Evolutionary conservation across 1,140 invertebrate species (phyloP).

Genomic region (Campoletis sonorensis): DNA sequence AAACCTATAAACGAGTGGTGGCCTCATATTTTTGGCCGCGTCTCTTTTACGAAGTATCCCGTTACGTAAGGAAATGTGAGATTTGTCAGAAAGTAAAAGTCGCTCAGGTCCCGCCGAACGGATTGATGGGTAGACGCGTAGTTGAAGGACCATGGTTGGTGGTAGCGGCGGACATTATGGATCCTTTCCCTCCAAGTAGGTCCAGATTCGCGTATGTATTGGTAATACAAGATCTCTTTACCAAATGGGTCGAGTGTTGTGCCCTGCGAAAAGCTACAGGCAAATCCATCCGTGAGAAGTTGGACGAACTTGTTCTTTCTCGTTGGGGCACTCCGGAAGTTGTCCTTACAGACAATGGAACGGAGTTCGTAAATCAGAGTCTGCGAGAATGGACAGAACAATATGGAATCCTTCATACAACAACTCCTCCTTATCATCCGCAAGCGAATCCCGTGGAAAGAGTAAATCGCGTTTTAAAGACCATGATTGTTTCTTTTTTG

Average conservation of each 20-base stretch:
- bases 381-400: not conserved
- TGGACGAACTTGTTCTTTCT: not conserved
- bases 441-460: not conserved
- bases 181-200: not conserved
- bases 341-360: not conserved
- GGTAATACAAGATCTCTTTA: constrained; percentile 2
- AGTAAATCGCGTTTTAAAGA: not conserved
- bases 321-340: not conserved
- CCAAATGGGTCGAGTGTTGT: not conserved
- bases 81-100: not conserved
- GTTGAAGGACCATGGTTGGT: not conserved
- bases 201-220: not conserved
- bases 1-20: not conserved
- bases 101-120: not conserved
- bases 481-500: not conserved
- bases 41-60: not conserved
- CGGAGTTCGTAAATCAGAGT: not conserved
- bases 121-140: not conserved
- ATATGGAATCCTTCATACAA: not conserved
- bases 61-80: not conserved
- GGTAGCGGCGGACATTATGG: not conserved
- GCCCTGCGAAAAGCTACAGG: not conserved
- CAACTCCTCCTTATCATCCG: not conserved
- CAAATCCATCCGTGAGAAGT: not conserved
- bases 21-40: not conserved